Base-by-base conservation (phyloP, 2,888 invertebrate species). In the Drosophila subsilvestris region DNA sequence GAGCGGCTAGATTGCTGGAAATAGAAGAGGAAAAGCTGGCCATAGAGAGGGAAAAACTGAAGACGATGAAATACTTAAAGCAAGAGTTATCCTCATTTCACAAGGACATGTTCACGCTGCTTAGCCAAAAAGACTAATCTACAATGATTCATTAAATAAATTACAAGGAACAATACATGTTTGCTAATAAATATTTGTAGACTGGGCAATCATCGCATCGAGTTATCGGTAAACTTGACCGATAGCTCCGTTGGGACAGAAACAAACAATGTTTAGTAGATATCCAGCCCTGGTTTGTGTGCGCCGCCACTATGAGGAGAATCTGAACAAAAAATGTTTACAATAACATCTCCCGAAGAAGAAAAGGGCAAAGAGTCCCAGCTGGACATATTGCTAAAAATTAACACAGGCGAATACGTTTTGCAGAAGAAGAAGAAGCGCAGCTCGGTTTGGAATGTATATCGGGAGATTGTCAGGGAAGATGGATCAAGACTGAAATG, bases 391-490 rank as follows among this genome's bases (percentile, higher is more conserved):
- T 53, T 82, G n/a, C 54, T 84, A 0, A 85, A 85, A 73, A 78
- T 85, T 42, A 70, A 75, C 25, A 69, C 65, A 2, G 88, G 88
- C 12, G 72, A 78, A 9, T 85, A 85, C 49, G 45, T 50, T 8
- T 71, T 85, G 1, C 75, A 78, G 1, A 86, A 80, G 29, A 86
- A 85, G 63, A 83, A 85, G 14, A 87, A 74, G 25, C 88, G 84
- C 2, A 88, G 88, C 60, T 59, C 75, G 0, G 84, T 85, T 2
- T 85, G 84, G 84, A 78, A 85, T 32, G 84, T 85, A 3, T 85
- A 88, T 27, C 57, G 86, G 3, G 88, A 86, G 25, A 85, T 85
- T 1, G 74, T 63, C 0, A 76, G 80, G 12, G 20, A 67, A 3
- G 86, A 85, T 29, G 84, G 84, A 3, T 67, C 65, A 25, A 83